phyloP scores from a whole-genome alignment of 2,888 invertebrate species.

The Dolomedes plantarius region DNA sequence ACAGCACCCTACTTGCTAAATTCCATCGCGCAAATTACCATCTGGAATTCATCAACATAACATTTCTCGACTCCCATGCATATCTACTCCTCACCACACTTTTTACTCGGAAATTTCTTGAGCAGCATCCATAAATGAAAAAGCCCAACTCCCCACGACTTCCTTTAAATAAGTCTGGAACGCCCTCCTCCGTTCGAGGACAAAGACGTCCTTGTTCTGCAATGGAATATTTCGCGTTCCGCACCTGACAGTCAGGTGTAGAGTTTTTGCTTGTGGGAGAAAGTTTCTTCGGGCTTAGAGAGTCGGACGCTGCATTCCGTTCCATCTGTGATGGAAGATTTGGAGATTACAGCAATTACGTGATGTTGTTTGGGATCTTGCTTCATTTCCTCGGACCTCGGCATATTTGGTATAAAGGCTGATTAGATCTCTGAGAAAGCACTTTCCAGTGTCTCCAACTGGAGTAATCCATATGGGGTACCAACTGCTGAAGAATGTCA shows the following conservation, averaged over 20 bases:
- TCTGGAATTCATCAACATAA: constrained; percentile 8
- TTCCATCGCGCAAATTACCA: background rate
- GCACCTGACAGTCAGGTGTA: constrained; percentile 16
- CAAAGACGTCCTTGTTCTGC: background rate
- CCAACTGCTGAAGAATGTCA: too few species aligned
- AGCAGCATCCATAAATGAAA: background rate
- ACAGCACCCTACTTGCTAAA: background rate
- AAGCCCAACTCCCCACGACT: background rate
- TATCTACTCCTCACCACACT: background rate
- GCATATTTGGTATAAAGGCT: background rate
- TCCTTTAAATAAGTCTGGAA: constrained; percentile 16
- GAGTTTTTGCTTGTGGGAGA: constrained; percentile 13
- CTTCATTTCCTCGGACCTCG: background rate
- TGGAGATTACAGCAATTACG: constrained; percentile 3
- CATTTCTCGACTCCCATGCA: background rate
- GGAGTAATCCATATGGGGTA: too few species aligned
- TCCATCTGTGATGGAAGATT: background rate
- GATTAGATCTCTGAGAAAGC: background rate
- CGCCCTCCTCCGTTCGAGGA: background rate
- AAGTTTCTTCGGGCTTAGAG: background rate
- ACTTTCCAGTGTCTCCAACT: background rate
- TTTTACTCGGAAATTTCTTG: background rate
- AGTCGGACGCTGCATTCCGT: background rate
- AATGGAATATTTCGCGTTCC: background rate
- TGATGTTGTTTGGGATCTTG: background rate